Percentiles rank a stretch among this genome's conserved stretches.
Evolutionary conservation across 2,797 vertebrate species (phyloP).

Genomic region (Oryzias sinensis): DNA sequence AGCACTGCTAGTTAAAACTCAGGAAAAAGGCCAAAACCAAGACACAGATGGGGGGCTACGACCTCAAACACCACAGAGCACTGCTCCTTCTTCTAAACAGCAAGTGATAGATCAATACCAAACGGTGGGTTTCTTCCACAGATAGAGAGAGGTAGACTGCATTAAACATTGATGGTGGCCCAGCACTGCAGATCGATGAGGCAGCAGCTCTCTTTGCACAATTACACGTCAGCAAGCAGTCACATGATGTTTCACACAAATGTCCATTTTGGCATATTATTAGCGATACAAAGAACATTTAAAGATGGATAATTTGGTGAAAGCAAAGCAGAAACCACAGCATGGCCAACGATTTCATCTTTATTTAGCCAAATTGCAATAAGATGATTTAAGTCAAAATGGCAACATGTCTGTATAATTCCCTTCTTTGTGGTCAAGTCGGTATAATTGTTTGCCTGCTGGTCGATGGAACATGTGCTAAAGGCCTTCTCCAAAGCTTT

Average conservation of each 20-base stretch:
- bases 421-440: conserved; percentile 36
- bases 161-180: conserved; percentile 82
- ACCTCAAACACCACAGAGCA: conserved; percentile 40
- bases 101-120: conserved; percentile 72
- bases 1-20: conserved; percentile 24
- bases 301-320: conserved; percentile 7
- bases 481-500: conserved; percentile 45
- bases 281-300: conserved; percentile 16
- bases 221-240: conserved; percentile 77
- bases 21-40: conserved; percentile 27
- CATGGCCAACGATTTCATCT: conserved; percentile 1
- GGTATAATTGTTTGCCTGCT: conserved; percentile 45
- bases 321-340: conserved; percentile 1
- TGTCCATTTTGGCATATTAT: conserved; percentile 46
- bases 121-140: conserved; percentile 70
- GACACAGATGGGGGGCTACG: conserved; percentile 21
- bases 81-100: conserved; percentile 70
- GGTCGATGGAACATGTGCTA: conserved; percentile 69
- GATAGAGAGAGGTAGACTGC: conserved; percentile 61
- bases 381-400: conserved; percentile 23
- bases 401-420: conserved; percentile 38
- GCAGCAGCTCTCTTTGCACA: conserved; percentile 74
- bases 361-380: conserved; percentile 14
- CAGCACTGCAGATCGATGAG: conserved; percentile 72
- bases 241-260: conserved; percentile 59